Percentiles rank a stretch among this genome's conserved stretches.
These are phyloP conservation scores for Scophthalmus maximus DNA, from an alignment of 2,113 vertebrate species.

Conservation along the genomic window DNA sequence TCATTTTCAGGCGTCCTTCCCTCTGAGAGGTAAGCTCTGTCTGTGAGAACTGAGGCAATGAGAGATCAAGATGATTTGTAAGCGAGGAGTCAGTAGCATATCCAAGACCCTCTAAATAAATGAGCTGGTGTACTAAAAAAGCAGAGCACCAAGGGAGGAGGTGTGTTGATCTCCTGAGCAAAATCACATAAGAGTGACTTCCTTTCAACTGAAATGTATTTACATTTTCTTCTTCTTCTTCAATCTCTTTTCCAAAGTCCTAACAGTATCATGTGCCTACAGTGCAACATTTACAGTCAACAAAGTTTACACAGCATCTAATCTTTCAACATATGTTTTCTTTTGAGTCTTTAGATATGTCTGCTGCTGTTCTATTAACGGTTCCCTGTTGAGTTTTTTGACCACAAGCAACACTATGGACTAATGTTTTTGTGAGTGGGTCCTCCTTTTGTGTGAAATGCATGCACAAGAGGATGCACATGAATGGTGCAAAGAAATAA, in stretches of 20 bases:
- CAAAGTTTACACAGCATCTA: not conserved
- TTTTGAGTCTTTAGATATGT: not conserved
- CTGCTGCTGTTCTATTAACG: not conserved
- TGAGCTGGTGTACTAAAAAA: slow-evolving; percentile 28
- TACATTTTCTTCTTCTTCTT: not conserved
- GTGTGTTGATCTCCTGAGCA: slow-evolving; percentile 2
- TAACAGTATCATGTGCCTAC: not conserved
- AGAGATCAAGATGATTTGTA: slow-evolving; percentile 34
- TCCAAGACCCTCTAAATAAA: slow-evolving; percentile 24
- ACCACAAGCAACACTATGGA: not conserved
- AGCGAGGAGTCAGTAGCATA: not conserved
- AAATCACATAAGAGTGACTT: slow-evolving; percentile 5
- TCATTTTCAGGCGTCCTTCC: slow-evolving; percentile 35
- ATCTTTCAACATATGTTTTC: not conserved
- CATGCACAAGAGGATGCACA: not conserved
- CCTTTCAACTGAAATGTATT: slow-evolving; percentile 23
- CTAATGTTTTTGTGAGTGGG: not conserved
- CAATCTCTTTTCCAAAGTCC: not conserved
- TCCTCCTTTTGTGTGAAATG: not conserved
- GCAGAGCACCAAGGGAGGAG: slow-evolving; percentile 14
- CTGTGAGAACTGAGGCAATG: not conserved
- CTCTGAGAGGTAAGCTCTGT: slow-evolving; percentile 22
- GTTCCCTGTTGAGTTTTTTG: too few species aligned
- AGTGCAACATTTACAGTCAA: not conserved
- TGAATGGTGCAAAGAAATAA: not conserved